Evolutionary conservation across 2,888 invertebrate genomes (phyloP).

Genomic region (Brenthis daphne): DNA sequence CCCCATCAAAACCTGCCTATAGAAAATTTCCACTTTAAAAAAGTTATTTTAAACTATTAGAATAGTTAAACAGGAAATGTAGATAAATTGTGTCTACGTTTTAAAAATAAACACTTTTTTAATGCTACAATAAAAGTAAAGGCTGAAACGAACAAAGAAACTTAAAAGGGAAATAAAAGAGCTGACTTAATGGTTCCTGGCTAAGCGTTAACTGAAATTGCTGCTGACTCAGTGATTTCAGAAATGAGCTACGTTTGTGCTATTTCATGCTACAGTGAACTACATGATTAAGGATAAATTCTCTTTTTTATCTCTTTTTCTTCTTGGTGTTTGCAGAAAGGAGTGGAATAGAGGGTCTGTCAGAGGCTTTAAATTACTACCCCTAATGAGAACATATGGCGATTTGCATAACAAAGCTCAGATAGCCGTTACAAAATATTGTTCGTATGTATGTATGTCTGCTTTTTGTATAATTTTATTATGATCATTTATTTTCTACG

Average conservation of each 20-base stretch:
- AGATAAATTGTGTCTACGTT: background rate
- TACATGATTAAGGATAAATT: conserved; percentile 4
- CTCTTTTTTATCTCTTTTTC: background rate
- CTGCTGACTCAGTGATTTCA: conserved; percentile 21
- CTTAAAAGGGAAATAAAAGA: conserved; percentile 16
- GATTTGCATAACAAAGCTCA: no score
- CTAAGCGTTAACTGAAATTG: conserved; percentile 17
- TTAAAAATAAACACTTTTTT: conserved; percentile 6
- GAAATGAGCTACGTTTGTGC: conserved; percentile 22
- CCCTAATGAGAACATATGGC: no score
- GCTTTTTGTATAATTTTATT: no score
- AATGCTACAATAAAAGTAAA: conserved; percentile 15
- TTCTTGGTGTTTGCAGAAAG: background rate
- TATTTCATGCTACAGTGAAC: conserved; percentile 18
- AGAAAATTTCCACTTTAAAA: no score
- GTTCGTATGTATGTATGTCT: no score
- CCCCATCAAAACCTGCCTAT: no score
- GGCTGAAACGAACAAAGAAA: conserved; percentile 1
- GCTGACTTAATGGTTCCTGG: conserved; percentile 20
- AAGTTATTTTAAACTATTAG: no score
- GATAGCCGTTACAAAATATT: no score
- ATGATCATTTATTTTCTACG: no score
- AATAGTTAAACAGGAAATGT: no score
- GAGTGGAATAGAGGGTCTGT: no score
- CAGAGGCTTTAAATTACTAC: no score